A percentile compares a stretch with the other conserved stretches of the same genome.
phyloP scores from a whole-genome alignment of 1,140 invertebrate genomes.

The Halesus radiatus region DNA sequence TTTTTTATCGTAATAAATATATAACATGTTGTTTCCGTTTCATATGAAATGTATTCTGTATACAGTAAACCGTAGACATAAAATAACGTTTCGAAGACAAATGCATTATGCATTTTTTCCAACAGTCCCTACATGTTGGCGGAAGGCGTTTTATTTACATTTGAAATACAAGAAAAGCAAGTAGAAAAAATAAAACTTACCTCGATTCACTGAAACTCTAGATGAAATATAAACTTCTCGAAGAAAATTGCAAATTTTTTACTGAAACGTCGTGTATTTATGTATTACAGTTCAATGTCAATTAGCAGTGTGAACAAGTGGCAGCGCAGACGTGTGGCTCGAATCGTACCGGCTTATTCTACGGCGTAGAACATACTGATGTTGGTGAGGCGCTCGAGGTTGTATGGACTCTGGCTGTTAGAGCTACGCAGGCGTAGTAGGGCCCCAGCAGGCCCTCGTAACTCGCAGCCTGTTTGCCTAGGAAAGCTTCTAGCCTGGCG shows the following conservation, averaged over 20 bases:
- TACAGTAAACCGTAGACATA: too few species aligned
- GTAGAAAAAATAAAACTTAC: not conserved
- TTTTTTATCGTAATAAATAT: too few species aligned
- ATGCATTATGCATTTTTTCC: constrained; percentile 5
- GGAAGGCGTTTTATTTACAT: not conserved
- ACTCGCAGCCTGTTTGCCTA: too few species aligned
- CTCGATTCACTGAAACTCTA: not conserved
- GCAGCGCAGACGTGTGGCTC: not conserved
- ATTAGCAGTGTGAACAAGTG: constrained; percentile 20
- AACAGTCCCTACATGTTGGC: not conserved
- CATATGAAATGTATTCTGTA: too few species aligned
- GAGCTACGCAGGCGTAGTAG: constrained; percentile 30
- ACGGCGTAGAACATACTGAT: constrained; percentile 38
- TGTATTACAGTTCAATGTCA: constrained; percentile 23
- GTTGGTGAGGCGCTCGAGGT: not conserved
- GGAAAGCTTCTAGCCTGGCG: too few species aligned
- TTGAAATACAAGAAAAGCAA: not conserved
- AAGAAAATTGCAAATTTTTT: not conserved
- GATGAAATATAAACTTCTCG: not conserved
- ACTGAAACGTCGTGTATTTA: too few species aligned
- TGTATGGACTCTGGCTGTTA: not conserved
- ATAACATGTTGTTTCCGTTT: too few species aligned
- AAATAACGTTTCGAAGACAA: not conserved
- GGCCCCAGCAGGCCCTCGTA: not conserved
- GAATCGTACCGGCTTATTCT: constrained; percentile 5